Evolutionary conservation across 1,140 invertebrate genomes (phyloP), one percentile per base, ranked within the genome.

Genomic region (Dendroctonus ponderosae): DNA sequence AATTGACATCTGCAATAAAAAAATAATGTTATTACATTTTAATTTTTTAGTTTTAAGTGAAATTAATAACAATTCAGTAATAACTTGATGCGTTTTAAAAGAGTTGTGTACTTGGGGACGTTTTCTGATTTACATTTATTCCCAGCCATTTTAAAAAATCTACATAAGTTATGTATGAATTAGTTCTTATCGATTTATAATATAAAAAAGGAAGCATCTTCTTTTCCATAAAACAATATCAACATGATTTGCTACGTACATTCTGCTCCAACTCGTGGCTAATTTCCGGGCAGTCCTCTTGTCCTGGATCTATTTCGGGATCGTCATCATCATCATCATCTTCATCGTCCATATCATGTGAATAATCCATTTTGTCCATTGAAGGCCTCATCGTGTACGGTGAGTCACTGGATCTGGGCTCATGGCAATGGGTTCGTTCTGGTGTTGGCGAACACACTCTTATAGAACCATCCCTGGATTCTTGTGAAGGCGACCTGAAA

Each of bases 371-470:
- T 72, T 79, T 72, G 76, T 67, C 81, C 77, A 73, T 80, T 62
- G 77, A 68, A 0, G 86, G 86, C 14, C 86, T 79, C 86, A 88
- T 88, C 5, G 86, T 87, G 67, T 88, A 88, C 3, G 85, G 85
- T 63, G 84, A 85, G 6, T 83, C 81, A 43, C 83, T 82, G 9
- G 80, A 80, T 72, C 80, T 78, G 0, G 81, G 81, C 68, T 85
- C 83, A 74, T 88, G 86, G 60, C 86, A 88, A 71, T 87, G 85
- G 15, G 86, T 88, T 39, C 85, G 81, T 73, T 86, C 86, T 65
- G 66, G 79, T 73, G 65, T 68, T 7, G 74, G 8, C 73, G 78
- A 65, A 74, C 78, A 9, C 70, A 70, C 51, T 77, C 79, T 37
- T 66, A 76, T 70, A 54, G 66, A 26, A 71, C 73, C 64, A 79